Base-by-base conservation (phyloP, 2,888 invertebrate species). In the Aleiodes alternator region DNA sequence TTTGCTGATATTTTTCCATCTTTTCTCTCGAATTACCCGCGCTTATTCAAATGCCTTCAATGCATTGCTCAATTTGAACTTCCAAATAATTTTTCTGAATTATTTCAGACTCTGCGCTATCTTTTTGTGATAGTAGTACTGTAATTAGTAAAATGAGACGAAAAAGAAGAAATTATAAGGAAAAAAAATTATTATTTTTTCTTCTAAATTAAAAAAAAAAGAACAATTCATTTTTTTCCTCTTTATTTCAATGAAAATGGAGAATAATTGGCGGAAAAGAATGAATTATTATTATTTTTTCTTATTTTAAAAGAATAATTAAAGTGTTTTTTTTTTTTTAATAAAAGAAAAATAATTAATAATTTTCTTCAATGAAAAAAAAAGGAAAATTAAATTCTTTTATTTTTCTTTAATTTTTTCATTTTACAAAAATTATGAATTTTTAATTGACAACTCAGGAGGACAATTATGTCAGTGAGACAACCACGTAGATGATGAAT, bases 21-120 rank as follows among this genome's bases (percentile, higher is more conserved):
- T 51, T 55, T 55, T 23, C 23, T 34, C 14, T 29, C 31, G 48
- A 50, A 66, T 66, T 50, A 9, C 0, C 7, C 23, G 11, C 11
- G 8, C 23, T 66, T 57, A 12, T 51, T 4, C 16, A 53, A 53
- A 53, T 12, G 57, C 50, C 53, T 70, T 51, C 0, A 31, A 69
- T 55, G 29, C 51, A 70, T 70, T 68, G 66, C 73, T 68, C 73
- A 68, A 73, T 23, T 23, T 73, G 68, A 68, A 38, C 73, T 73
- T 73, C 68, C 73, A 34, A 57, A 16, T 34, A 34, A 34, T 34
- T 38, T 66, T 66, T 53, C 34, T 68, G 31, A 11, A 57, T 38
- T 38, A 5, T 38, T 38, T 38, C 38, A 38, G 38, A 8, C 38
- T 38, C 38, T 38, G 5, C 38, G 3, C 38, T 38, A 38, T 38